phyloP scores from a whole-genome alignment of 92 coral and sea anemone species.

The Parazoanthus darwini region DNA sequence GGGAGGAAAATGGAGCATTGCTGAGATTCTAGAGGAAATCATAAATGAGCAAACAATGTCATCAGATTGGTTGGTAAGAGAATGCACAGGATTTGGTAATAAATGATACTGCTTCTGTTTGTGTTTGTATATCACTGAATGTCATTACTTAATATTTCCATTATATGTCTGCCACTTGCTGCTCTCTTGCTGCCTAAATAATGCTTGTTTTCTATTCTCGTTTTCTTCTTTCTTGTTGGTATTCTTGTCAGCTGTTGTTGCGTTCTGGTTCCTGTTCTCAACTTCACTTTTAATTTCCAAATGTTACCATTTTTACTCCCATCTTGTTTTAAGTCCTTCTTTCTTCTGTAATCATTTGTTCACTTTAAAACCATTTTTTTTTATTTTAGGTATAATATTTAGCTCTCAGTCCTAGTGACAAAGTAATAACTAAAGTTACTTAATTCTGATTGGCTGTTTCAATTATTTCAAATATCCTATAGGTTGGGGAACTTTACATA shows the following conservation, averaged over 20 bases:
- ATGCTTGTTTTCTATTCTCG: too few relatives aligned
- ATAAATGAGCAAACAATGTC: background rate
- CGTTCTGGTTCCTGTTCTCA: background rate
- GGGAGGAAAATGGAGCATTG: conserved; percentile 17
- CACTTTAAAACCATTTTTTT: too few relatives aligned
- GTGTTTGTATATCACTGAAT: background rate
- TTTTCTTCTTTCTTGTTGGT: too few relatives aligned
- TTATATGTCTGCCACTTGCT: background rate
- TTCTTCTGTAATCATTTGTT: background rate
- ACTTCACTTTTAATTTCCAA: background rate
- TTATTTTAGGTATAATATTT: too few relatives aligned
- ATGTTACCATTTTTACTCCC: background rate
- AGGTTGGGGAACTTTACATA: too few relatives aligned
- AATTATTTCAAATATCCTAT: too few relatives aligned
- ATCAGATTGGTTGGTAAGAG: conserved; percentile 26
- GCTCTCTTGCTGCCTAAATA: background rate
- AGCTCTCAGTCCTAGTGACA: too few relatives aligned
- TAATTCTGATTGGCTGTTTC: too few relatives aligned
- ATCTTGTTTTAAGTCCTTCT: background rate
- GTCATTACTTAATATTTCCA: too few relatives aligned
- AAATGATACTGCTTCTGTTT: background rate
- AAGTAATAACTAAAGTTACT: too few relatives aligned
- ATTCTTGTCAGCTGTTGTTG: too few relatives aligned
- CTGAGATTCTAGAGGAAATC: conserved; percentile 26
- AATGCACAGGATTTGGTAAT: background rate